Base-by-base conservation (phyloP, 2,797 vertebrate genomes). In the Kryptolebias ocellatus region DNA sequence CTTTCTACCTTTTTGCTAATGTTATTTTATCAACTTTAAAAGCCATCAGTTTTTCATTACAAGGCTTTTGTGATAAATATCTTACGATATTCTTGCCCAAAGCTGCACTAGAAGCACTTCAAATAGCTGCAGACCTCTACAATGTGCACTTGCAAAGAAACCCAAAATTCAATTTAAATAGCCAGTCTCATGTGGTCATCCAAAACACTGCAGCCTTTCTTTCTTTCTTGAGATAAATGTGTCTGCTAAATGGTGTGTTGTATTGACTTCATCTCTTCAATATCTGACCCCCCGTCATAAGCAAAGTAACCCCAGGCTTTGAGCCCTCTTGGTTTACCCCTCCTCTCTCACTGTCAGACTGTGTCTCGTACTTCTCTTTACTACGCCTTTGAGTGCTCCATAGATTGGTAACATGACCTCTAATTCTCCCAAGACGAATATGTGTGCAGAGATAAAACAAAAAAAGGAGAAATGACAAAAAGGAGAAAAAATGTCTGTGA, bases 371-470 rank as follows among this genome's bases (percentile, higher is more conserved):
- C 78, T 68, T 80, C 85, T 68, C 72, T 73, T 59, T 42, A 60
- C 73, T 73, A 47, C 17, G 15, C 79, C 79, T 79, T 55, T 76
- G 85, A 89, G 83, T 63, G 82, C 78, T 87, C 70, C 82, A 86
- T 81, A 83, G 78, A 90, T 90, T 63, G 69, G 84, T 74, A 83
- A 88, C 86, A 85, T 80, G 87, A 91, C 89, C 90, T 86, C 90
- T 77, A 84, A 85, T 79, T 86, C 86, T 89, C 87, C 77, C 2
- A 80, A 84, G 86, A 66, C 53, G 18, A 91, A 87, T 81, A 84
- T 75, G 74, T 71, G 78, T 64, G 42, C 72, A 67, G 10, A 65
- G 75, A 86, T 81, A 11, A 11, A 39, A 79, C 78, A 87, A 87
- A 84, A 85, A 84, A 78, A 76, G 76, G 16, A 53, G 71, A 70